phyloP scores from a whole-genome alignment of 1,140 invertebrate genomes.

The Oreohelix idahoensis region DNA sequence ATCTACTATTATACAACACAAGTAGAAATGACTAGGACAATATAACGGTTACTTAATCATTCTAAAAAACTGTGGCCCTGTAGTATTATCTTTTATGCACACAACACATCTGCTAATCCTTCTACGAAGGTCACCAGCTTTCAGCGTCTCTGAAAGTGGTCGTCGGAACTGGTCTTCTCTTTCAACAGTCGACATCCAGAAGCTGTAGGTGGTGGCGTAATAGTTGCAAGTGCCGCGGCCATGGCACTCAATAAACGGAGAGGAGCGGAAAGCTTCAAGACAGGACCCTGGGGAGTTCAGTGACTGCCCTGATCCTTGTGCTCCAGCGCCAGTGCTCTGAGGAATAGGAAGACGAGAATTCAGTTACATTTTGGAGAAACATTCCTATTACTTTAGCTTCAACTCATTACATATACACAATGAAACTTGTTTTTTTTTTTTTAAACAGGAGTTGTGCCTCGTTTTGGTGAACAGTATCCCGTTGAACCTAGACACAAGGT shows the following conservation, averaged over 20 bases:
- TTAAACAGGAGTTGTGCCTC: too few relatives aligned
- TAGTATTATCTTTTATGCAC: conserved; percentile 80
- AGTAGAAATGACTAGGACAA: not conserved
- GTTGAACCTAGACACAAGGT: too few relatives aligned
- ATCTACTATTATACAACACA: not conserved
- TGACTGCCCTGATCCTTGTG: conserved; percentile 94
- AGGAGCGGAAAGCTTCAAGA: conserved; percentile 93
- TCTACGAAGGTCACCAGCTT: conserved; percentile 86
- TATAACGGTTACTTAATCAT: conserved; percentile 37
- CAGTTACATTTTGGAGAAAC: too few relatives aligned
- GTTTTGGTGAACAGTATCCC: too few relatives aligned
- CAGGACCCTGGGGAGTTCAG: conserved; percentile 95
- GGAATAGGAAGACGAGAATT: conserved; percentile 1
- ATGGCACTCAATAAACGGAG: conserved; percentile 93
- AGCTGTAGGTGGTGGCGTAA: conserved; percentile 83
- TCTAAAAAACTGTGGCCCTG: conserved; percentile 42
- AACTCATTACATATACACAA: too few relatives aligned
- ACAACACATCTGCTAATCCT: conserved; percentile 95
- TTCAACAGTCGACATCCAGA: conserved; percentile 97
- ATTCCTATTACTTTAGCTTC: too few relatives aligned
- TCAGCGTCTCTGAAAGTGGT: conserved; percentile 91
- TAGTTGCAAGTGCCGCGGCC: conserved; percentile 72
- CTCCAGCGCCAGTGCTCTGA: conserved; percentile 86
- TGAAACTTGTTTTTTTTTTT: too few relatives aligned
- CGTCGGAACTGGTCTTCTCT: conserved; percentile 82